Percentiles rank a stretch among this genome's conserved stretches.
These are phyloP conservation scores for Leiothrix lutea DNA, from an alignment of 2,113 vertebrate species.

Conservation along the genomic window DNA sequence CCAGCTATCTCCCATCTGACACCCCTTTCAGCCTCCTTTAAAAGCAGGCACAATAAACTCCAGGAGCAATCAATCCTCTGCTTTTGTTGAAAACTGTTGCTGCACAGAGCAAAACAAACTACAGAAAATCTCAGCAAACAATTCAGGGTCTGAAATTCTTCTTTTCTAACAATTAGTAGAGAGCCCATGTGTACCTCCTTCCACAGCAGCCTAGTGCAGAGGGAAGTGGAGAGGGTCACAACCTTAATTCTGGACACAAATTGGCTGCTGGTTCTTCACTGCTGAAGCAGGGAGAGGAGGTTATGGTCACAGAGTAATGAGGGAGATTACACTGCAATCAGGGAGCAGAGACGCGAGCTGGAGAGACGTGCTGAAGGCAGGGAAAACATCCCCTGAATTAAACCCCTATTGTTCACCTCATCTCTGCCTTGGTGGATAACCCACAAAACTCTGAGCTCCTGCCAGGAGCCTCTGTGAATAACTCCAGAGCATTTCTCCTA, in stretches of 20 bases:
- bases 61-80: background rate
- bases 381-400: slow-evolving; percentile 27
- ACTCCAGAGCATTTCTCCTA: background rate
- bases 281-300: background rate
- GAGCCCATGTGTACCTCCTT: background rate
- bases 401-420: slow-evolving; percentile 3
- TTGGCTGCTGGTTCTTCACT: slow-evolving; percentile 16
- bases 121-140: background rate
- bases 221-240: slow-evolving; percentile 34
- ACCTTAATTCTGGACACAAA: slow-evolving; percentile 52
- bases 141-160: background rate
- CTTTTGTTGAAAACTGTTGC: background rate
- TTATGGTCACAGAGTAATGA: background rate
- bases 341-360: background rate
- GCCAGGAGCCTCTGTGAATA: background rate
- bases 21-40: background rate
- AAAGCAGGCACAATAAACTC: background rate
- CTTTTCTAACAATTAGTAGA: background rate
- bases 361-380: background rate
- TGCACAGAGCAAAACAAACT: background rate
- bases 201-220: background rate
- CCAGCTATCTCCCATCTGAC: background rate
- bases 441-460: background rate
- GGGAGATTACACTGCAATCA: slow-evolving; percentile 6
- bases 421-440: slow-evolving; percentile 1